Evolutionary conservation across 2,888 invertebrate species (phyloP).

Genomic region (Eupithecia abbreviata): DNA sequence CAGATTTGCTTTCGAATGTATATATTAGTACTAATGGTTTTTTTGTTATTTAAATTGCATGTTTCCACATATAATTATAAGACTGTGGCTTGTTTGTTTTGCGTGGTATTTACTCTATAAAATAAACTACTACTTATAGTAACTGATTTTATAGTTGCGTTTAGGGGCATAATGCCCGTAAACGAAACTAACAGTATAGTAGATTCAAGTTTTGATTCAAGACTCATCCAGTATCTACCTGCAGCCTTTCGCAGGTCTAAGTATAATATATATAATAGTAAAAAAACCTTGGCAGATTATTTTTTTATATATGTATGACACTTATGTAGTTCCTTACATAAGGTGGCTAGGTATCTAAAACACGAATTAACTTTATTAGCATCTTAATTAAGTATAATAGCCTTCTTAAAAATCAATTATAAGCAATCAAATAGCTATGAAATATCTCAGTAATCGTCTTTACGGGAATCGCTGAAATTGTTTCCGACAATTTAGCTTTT

Average conservation of each 20-base stretch:
- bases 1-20: too few relatives aligned
- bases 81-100: not conserved
- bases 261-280: too few relatives aligned
- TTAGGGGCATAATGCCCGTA: not conserved
- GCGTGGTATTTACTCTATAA: too few relatives aligned
- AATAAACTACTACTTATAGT: too few relatives aligned
- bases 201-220: not conserved
- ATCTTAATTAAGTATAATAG: not conserved
- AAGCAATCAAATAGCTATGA: not conserved
- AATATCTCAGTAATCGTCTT: not conserved
- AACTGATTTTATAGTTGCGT: not conserved
- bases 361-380: not conserved
- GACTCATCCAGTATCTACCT: not conserved
- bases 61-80: not conserved
- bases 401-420: not conserved
- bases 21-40: too few relatives aligned
- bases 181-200: not conserved
- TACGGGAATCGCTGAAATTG: constrained; percentile 17
- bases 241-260: too few relatives aligned
- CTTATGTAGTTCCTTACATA: not conserved
- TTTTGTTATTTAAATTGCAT: too few relatives aligned
- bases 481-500: constrained; percentile 13
- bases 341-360: not conserved
- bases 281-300: not conserved
- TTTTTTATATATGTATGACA: not conserved